Evolutionary conservation across 2,113 vertebrate species (phyloP).

Genomic region (Pampusana beccarii): DNA sequence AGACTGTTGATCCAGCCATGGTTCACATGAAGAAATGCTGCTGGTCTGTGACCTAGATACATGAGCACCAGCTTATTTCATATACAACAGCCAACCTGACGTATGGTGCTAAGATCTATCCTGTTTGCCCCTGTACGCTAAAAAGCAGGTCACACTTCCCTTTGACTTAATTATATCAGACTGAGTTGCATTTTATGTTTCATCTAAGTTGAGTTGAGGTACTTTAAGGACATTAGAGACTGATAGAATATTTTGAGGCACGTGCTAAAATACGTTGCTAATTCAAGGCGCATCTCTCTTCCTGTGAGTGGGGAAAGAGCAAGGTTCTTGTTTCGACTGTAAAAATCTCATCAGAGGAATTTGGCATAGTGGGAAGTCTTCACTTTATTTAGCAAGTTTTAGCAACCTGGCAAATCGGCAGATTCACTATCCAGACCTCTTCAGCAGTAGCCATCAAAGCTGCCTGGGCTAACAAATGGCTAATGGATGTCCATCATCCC

Average conservation of each 20-base stretch:
- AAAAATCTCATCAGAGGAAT: not conserved
- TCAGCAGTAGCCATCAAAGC: not conserved
- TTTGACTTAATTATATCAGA: not conserved
- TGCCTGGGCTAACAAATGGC: not conserved
- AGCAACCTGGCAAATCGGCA: not conserved
- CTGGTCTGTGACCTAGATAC: not conserved
- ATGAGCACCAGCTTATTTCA: not conserved
- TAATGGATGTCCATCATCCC: not conserved
- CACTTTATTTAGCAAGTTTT: not conserved
- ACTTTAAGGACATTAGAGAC: not conserved
- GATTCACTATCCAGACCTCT: not conserved
- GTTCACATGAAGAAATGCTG: not conserved
- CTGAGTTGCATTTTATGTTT: not conserved
- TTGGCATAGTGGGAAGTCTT: not conserved
- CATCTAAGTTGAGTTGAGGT: not conserved
- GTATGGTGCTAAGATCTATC: not conserved
- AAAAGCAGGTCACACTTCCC: not conserved
- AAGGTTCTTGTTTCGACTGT: not conserved
- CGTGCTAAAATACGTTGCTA: not conserved
- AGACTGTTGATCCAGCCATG: not conserved
- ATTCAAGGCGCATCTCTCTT: not conserved
- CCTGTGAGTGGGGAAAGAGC: not conserved
- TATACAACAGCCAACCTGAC: not conserved
- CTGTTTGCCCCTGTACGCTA: not conserved
- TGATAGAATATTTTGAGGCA: not conserved